Conservation (phyloP, 2,113 vertebrate species). For the Crotophaga sulcirostris region DNA sequence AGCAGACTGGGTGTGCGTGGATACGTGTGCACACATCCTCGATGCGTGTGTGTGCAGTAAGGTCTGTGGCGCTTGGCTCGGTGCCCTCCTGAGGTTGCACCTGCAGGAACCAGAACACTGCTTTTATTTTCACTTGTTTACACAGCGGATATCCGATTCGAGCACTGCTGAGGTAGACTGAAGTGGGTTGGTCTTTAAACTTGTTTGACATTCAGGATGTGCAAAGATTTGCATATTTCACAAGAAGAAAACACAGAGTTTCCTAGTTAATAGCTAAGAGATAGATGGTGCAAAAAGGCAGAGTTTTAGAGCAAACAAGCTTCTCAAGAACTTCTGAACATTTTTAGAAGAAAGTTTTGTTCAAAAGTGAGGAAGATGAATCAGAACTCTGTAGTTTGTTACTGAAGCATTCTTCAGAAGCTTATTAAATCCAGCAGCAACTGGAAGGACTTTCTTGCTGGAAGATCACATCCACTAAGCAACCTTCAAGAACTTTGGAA, state of each 20-base stretch:
- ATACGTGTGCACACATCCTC: no score
- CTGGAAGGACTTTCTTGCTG: not conserved
- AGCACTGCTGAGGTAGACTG: not conserved
- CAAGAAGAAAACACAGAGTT: not conserved
- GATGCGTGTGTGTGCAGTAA: not conserved
- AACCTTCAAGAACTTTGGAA: not conserved
- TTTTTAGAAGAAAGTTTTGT: not conserved
- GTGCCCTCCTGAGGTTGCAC: not conserved
- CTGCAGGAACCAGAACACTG: not conserved
- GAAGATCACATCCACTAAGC: not conserved
- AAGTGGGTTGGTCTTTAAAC: not conserved
- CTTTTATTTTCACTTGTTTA: not conserved
- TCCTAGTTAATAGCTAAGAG: not conserved
- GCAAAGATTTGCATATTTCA: not conserved
- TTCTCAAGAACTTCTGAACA: not conserved
- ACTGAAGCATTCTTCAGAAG: not conserved
- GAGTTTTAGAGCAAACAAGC: not conserved
- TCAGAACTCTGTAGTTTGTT: not conserved
- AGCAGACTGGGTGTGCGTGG: not conserved
- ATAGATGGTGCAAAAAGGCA: not conserved
- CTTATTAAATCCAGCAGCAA: slow-evolving; percentile 8
- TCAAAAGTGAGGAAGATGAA: not conserved
- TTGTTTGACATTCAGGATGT: not conserved
- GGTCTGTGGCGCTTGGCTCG: not conserved
- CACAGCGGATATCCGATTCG: not conserved